Evolutionary conservation across 2,888 invertebrate genomes (phyloP), one percentile per base, ranked within the genome.

Genomic region (Dasypolia templi): DNA sequence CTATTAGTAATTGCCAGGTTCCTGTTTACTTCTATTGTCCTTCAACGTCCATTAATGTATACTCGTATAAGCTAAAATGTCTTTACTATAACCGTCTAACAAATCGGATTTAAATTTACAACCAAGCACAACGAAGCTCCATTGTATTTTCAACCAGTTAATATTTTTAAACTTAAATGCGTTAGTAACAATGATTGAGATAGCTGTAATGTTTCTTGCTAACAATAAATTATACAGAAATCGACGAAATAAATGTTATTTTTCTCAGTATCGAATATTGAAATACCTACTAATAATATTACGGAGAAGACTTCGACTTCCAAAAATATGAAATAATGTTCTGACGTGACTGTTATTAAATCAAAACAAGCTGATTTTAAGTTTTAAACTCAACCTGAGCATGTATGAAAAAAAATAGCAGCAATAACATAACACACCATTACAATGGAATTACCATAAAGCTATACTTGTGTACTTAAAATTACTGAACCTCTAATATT

Each of bases 51-150:
- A 65, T 62, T 73, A 61, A 42, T 73, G 53, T 32, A 49, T 65
- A n/a, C n/a, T n/a, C n/a, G n/a, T n/a, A 72, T 53, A 61, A 62
- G 53, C 46, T 53, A 32, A 74, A 82, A 59, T 59, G 12, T 56
- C 65, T 66, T 63, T 49, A 65, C 74, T 71, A 56, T 75, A 72
- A 44, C 35, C 59, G 42, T 56, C 59, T n/a, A 58, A 59, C 64
- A 72, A 83, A 67, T 81, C 46, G 0, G 29, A 68, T 78, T 77
- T 6, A 32, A 77, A 59, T 62, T 74, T 61, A 78, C 68, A 58
- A 68, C 51, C 26, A 35, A 53, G n/a, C 12, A 44, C 39, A 58
- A 35, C 12, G 66, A 63, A 67, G 61, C 42, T 56, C 67, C 56
- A 77, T 75, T 77, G 74, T 69, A 29, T 77, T 67, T 53, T 53